Evolutionary conservation across 2,888 invertebrate genomes (phyloP).

Genomic region (Tanytarsus gracilentus): DNA sequence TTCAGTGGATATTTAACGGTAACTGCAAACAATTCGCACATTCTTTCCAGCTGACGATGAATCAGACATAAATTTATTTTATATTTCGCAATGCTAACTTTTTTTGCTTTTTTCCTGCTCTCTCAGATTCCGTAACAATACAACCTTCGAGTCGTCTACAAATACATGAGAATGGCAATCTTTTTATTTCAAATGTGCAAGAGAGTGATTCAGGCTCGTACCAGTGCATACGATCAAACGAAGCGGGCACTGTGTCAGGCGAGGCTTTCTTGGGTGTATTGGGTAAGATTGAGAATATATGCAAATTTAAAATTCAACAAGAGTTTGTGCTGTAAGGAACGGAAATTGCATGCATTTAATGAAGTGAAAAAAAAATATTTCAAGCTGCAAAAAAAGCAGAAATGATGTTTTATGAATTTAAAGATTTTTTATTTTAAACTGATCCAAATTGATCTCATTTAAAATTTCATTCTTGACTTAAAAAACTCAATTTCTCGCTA

Average conservation of each 20-base stretch:
- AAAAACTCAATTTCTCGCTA: too few relatives aligned
- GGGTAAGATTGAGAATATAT: conserved; percentile 51
- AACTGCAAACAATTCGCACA: too few relatives aligned
- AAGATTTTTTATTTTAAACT: background rate
- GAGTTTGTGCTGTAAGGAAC: too few relatives aligned
- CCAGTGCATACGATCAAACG: conserved; percentile 79
- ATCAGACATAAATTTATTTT: background rate
- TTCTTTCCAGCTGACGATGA: background rate
- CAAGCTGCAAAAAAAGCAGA: too few relatives aligned
- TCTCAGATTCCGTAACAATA: conserved; percentile 48
- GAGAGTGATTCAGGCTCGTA: conserved; percentile 81
- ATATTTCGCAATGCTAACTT: background rate
- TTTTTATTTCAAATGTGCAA: conserved; percentile 77
- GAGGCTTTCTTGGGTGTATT: conserved; percentile 74
- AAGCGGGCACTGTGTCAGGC: conserved; percentile 76
- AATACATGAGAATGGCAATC: conserved; percentile 75
- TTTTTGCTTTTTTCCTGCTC: too few relatives aligned
- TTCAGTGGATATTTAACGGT: conserved; percentile 90
- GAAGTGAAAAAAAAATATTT: too few relatives aligned
- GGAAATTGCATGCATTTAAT: too few relatives aligned
- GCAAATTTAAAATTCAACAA: background rate
- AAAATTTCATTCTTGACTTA: too few relatives aligned
- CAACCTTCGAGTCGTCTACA: conserved; percentile 69
- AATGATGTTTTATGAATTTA: too few relatives aligned
- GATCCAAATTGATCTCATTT: background rate